A percentile compares a stretch with the other conserved stretches of the same genome.
Conservation (phyloP, 2,797 vertebrate genomes). For the Cossypha caffra region DNA sequence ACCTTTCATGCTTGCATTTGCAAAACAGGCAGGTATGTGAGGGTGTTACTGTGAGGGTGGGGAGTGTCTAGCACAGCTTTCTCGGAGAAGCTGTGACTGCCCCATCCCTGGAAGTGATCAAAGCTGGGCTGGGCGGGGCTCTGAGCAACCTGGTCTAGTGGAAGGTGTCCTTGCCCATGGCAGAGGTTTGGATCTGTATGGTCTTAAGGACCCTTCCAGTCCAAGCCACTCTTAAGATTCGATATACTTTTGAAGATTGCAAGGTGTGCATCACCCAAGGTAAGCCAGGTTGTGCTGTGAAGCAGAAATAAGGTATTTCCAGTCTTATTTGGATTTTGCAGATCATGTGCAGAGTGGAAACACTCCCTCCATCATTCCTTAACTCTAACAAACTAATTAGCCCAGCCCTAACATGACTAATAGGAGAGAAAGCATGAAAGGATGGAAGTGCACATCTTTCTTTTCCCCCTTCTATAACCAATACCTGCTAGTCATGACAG, state of each 20-base stretch:
- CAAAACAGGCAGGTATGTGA: background rate
- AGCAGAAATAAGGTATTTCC: background rate
- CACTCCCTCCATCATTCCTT: background rate
- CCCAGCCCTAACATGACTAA: background rate
- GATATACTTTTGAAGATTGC: background rate
- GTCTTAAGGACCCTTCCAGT: background rate
- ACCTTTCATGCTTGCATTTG: background rate
- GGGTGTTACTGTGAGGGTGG: background rate
- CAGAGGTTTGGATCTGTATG: background rate
- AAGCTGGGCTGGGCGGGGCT: background rate
- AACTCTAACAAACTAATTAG: background rate
- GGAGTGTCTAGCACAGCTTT: background rate
- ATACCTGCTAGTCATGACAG: background rate
- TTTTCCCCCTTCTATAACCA: rapidly evolving
- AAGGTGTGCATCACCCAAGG: background rate
- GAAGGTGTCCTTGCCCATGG: background rate
- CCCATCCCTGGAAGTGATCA: background rate
- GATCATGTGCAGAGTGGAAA: background rate
- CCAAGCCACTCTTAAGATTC: background rate
- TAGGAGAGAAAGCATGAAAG: background rate
- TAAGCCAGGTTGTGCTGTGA: background rate
- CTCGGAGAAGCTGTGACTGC: background rate
- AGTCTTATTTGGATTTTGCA: background rate
- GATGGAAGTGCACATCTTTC: background rate
- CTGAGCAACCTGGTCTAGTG: background rate